Percentiles rank a stretch among this genome's conserved stretches.
These are phyloP conservation scores for Danaus chrysippus DNA, from an alignment of 2,888 invertebrate genomes.

Conservation along the genomic window DNA sequence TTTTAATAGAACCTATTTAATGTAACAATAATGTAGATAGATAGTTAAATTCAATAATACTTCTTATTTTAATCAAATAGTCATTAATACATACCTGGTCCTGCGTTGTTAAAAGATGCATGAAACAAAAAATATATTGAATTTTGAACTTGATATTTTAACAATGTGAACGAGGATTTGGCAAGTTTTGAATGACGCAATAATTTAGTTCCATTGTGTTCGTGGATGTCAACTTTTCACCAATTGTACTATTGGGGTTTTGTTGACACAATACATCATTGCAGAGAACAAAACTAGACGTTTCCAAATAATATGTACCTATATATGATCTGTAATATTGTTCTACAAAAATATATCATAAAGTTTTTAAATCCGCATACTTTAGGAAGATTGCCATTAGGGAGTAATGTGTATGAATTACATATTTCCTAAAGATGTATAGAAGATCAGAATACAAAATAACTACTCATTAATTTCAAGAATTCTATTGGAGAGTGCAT, in stretches of 20 bases:
- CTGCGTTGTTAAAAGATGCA: conserved; percentile 47
- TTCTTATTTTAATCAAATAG: conserved; percentile 13
- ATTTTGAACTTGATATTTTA: conserved; percentile 12
- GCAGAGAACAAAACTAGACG: too few relatives aligned
- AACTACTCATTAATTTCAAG: too few relatives aligned
- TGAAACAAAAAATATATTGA: conserved; percentile 53
- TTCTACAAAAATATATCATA: too few relatives aligned
- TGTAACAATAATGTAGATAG: conserved; percentile 27
- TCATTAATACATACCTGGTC: conserved; percentile 65
- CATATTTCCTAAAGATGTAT: too few relatives aligned
- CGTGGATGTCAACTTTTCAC: conserved; percentile 53
- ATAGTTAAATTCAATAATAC: conserved; percentile 14
- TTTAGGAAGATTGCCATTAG: too few relatives aligned
- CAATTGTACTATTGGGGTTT: conserved; percentile 48
- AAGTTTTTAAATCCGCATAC: too few relatives aligned
- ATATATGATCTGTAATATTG: too few relatives aligned
- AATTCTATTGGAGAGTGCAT: too few relatives aligned
- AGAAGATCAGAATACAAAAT: too few relatives aligned
- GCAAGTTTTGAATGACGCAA: conserved; percentile 56
- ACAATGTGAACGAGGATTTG: conserved; percentile 32
- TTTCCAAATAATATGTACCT: too few relatives aligned
- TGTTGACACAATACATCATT: conserved; percentile 40
- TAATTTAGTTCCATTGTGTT: conserved; percentile 51
- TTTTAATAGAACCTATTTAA: conserved; percentile 15
- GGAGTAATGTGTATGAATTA: too few relatives aligned